A percentile compares a stretch with the other conserved stretches of the same genome.
Conservation (phyloP, 2,888 invertebrate species). For the Amphimallon solstitiale region DNA sequence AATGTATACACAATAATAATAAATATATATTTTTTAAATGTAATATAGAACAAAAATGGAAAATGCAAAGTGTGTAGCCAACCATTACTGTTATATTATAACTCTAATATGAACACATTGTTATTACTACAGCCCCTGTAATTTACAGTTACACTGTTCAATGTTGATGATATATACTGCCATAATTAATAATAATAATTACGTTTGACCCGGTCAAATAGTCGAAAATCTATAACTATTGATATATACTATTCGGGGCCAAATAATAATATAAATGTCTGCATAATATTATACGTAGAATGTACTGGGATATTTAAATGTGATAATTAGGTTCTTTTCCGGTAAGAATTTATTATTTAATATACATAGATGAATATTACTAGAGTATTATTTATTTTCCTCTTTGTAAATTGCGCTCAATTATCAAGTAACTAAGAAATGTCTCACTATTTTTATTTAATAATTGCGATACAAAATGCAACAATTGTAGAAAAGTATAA, state of each 20-base stretch:
- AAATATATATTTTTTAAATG: too few relatives aligned
- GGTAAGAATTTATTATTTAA: background rate
- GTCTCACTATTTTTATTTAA: too few relatives aligned
- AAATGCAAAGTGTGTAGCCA: too few relatives aligned
- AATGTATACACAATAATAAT: too few relatives aligned
- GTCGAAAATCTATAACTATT: constrained; percentile 1
- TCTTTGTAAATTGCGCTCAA: background rate
- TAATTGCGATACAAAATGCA: too few relatives aligned
- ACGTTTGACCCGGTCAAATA: background rate
- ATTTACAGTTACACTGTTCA: background rate
- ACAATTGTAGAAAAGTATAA: too few relatives aligned
- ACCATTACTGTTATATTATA: too few relatives aligned
- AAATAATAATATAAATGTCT: constrained; percentile 23
- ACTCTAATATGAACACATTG: too few relatives aligned
- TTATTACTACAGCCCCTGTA: background rate
- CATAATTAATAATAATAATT: background rate
- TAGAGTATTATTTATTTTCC: background rate
- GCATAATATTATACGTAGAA: background rate
- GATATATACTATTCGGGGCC: constrained; percentile 29
- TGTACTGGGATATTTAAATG: constrained; percentile 24
- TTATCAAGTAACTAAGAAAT: background rate
- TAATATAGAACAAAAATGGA: too few relatives aligned
- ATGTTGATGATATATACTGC: constrained; percentile 6
- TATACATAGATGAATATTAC: too few relatives aligned
- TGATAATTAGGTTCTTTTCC: constrained; percentile 27